Evolutionary conservation across 2,888 invertebrate genomes (phyloP).

Genomic region (Drosophila longiperda): DNA sequence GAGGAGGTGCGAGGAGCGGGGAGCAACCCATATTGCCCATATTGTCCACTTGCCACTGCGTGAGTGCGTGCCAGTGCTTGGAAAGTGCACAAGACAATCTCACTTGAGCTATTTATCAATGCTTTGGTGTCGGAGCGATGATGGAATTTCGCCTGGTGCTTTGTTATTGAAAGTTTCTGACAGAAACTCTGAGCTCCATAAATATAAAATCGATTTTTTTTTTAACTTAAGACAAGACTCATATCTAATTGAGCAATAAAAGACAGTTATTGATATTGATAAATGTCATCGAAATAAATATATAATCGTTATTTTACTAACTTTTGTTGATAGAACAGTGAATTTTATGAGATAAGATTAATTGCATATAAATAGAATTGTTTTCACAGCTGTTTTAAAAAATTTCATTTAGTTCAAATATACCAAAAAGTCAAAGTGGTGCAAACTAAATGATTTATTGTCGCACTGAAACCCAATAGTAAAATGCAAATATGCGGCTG

Average conservation of each 20-base stretch:
- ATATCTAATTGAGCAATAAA: conserved; percentile 38
- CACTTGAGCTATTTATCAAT: conserved; percentile 74
- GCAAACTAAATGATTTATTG: conserved; percentile 38
- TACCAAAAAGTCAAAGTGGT: conserved; percentile 15
- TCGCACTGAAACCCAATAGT: conserved; percentile 31
- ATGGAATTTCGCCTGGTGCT: conserved; percentile 54
- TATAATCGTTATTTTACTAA: neutral
- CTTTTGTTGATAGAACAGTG: neutral
- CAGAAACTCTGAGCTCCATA: conserved; percentile 29
- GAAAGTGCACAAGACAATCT: conserved; percentile 58
- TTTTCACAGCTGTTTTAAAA: neutral
- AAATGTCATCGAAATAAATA: conserved; percentile 10
- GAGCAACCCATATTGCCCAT: conserved; percentile 19
- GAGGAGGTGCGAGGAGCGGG: neutral
- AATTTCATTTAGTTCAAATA: neutral
- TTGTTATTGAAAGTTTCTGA: conserved; percentile 53
- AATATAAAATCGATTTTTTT: conserved; percentile 35
- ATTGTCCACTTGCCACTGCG: conserved; percentile 57
- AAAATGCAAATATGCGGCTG: conserved; percentile 52
- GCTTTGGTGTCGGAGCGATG: conserved; percentile 45
- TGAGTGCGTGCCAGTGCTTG: conserved; percentile 44
- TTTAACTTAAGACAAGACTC: conserved; percentile 21
- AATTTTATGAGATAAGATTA: neutral
- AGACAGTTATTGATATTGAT: conserved; percentile 14
- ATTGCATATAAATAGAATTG: neutral